Conservation (phyloP, 2,888 invertebrate species). For the Hedychridium roseum region DNA sequence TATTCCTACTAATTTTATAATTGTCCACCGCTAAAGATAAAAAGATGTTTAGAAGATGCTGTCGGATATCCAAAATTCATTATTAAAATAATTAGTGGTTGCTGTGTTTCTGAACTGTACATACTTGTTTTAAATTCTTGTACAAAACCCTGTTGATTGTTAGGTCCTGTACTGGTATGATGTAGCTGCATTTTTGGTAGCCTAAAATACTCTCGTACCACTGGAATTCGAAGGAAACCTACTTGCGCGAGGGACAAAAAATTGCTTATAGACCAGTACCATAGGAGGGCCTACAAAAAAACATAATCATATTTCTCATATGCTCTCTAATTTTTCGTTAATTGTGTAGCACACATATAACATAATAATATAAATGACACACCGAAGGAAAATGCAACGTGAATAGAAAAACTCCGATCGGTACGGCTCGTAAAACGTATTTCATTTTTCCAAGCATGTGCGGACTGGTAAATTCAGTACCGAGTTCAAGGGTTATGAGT, state of each 20-base stretch:
- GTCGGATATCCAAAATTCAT: neutral
- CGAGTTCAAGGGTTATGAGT: slow-evolving; percentile 82
- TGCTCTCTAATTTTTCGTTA: neutral
- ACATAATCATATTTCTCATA: slow-evolving; percentile 1
- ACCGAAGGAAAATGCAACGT: slow-evolving; percentile 86
- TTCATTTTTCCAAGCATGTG: slow-evolving; percentile 74
- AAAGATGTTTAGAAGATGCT: neutral
- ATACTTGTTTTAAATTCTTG: too few species aligned
- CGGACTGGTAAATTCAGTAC: slow-evolving; percentile 74
- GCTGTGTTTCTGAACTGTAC: neutral
- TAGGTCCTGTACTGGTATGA: too few species aligned
- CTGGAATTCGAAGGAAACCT: slow-evolving; percentile 76
- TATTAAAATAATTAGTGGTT: neutral
- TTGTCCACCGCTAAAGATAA: slow-evolving; percentile 75
- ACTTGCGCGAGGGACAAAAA: slow-evolving; percentile 85
- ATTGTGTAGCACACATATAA: neutral
- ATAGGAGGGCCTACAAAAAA: slow-evolving; percentile 74
- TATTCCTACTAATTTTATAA: slow-evolving; percentile 79
- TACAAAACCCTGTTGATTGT: neutral
- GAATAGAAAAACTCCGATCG: slow-evolving; percentile 83
- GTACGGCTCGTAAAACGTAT: slow-evolving; percentile 79
- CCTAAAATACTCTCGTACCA: slow-evolving; percentile 77
- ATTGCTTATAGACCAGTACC: slow-evolving; percentile 92
- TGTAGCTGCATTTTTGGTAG: too few species aligned
- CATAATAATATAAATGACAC: slow-evolving; percentile 44